A percentile compares a stretch with the other conserved stretches of the same genome.
Conservation (phyloP, 2,888 invertebrate species). For the Stenoptilia bipunctidactyla region DNA sequence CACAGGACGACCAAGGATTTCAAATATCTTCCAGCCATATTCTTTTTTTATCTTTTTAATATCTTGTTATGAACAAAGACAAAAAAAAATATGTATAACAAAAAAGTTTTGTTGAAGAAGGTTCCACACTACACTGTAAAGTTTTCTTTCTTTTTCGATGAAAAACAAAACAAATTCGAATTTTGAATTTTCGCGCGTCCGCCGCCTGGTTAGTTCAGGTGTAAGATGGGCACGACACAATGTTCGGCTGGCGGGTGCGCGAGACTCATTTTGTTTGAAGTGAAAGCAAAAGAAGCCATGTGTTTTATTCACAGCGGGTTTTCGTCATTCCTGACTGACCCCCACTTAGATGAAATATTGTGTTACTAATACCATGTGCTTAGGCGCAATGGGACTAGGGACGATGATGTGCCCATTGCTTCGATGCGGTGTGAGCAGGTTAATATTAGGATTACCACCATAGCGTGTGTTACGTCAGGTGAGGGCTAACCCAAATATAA, state of each 20-base stretch:
- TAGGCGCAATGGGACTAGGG: constrained; percentile 10
- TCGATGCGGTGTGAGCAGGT: constrained; percentile 7
- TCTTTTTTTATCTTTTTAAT: constrained; percentile 18
- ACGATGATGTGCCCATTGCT: constrained; percentile 4
- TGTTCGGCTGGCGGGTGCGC: constrained; percentile 31
- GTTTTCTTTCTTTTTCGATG: too few relatives aligned
- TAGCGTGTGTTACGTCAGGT: constrained; percentile 1
- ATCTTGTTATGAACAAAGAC: too few relatives aligned
- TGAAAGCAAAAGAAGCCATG: constrained; percentile 56
- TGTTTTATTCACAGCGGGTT: constrained; percentile 58
- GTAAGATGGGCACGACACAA: constrained; percentile 30
- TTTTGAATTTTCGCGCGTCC: constrained; percentile 34
- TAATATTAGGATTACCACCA: constrained; percentile 12
- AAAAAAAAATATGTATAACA: too few relatives aligned
- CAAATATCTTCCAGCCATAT: constrained; percentile 40
- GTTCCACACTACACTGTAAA: too few relatives aligned
- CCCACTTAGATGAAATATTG: constrained; percentile 29
- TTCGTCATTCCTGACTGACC: constrained; percentile 57
- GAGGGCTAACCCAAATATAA: too few relatives aligned
- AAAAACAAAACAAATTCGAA: background rate
- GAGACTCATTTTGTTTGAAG: constrained; percentile 57
- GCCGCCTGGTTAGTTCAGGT: constrained; percentile 36
- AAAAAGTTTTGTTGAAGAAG: too few relatives aligned
- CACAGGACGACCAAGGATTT: constrained; percentile 43
- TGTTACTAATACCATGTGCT: constrained; percentile 28